Evolutionary conservation across 2,113 vertebrate genomes (phyloP), one percentile per base, ranked within the genome.

Genomic region (Bucco capensis): DNA sequence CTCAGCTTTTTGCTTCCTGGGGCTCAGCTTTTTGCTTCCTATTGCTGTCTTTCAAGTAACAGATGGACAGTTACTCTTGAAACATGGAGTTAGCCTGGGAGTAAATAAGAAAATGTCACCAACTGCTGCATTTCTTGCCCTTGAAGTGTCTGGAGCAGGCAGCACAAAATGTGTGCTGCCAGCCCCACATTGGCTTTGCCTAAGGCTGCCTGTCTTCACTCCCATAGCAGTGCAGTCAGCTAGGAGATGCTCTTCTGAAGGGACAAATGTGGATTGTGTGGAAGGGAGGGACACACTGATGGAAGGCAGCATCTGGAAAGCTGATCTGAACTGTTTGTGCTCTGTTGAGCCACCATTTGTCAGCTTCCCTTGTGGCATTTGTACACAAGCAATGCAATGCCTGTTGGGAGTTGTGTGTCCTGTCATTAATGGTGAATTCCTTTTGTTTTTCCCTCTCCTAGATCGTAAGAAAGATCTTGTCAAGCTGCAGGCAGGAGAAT

Each of bases 391-490:
- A 8, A n/a, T n/a, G n/a, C n/a, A n/a, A n/a, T n/a, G n/a, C n/a
- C n/a, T 46, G 12, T 54, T 7, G 21, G 3, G 7, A 49, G 5
- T 14, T 38, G 70, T 83, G 8, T 62, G 3, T 83, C 80, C 25
- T 71, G 35, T 38, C 67, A 54, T 83, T 77, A 80, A 74, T 0
- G 0, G 8, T 70, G 53, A 8, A 76, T 58, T 72, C 31, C 13
- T 47, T 70, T 65, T 70, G n/a, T n/a, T 88, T 73, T 27, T 33
- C 58, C 21, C 24, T 70, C 6, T 42, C 3, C 28, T 74, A 99
- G 99, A 99, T 97, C 98, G 99, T 89, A 99, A 99, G 94, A 99
- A 99, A 94, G 99, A 99, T 95, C 97, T 99, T 95, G 99, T 99
- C 78, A 99, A 99, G 84, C 98, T 99, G 31, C 99, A 99, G 95